Evolutionary conservation across 2,113 vertebrate species (phyloP).

Genomic region (Spea multiplicata): DNA sequence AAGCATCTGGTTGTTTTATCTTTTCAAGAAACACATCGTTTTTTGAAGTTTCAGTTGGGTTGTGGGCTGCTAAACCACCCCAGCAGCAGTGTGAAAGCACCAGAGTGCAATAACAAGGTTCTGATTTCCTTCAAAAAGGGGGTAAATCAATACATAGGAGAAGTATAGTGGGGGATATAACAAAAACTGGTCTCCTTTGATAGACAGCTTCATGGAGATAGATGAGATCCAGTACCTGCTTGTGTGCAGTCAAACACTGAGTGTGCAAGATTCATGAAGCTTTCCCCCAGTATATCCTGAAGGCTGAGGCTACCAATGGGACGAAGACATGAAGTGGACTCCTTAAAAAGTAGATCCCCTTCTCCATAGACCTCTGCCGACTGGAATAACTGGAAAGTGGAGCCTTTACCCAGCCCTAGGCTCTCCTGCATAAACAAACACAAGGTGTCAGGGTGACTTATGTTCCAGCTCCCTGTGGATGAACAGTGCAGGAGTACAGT

Average conservation of each 20-base stretch:
- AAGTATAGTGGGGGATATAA: neutral
- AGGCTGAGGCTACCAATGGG: conserved; percentile 73
- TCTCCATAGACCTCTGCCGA: conserved; percentile 74
- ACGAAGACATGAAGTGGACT: conserved; percentile 71
- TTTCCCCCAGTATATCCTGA: conserved; percentile 72
- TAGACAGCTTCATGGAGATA: neutral
- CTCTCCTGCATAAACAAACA: conserved; percentile 64
- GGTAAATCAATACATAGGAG: no score
- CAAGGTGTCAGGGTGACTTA: no score
- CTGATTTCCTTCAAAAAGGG: no score
- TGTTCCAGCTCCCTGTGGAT: no score
- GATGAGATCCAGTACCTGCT: conserved; percentile 64
- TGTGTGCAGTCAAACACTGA: conserved; percentile 78
- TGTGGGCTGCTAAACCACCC: no score
- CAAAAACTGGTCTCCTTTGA: neutral
- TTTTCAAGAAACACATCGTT: no score
- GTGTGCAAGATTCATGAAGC: conserved; percentile 71
- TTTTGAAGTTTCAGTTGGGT: no score
- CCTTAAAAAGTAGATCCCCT: conserved; percentile 86
- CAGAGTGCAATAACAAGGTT: no score
- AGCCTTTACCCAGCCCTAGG: conserved; percentile 52
- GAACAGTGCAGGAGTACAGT: no score
- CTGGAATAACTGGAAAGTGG: conserved; percentile 75
- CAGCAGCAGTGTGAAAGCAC: no score
- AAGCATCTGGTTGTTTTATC: no score